Conservation (phyloP, 35 echinoderm and acorn worm species). For the Stichopus chloronotus region DNA sequence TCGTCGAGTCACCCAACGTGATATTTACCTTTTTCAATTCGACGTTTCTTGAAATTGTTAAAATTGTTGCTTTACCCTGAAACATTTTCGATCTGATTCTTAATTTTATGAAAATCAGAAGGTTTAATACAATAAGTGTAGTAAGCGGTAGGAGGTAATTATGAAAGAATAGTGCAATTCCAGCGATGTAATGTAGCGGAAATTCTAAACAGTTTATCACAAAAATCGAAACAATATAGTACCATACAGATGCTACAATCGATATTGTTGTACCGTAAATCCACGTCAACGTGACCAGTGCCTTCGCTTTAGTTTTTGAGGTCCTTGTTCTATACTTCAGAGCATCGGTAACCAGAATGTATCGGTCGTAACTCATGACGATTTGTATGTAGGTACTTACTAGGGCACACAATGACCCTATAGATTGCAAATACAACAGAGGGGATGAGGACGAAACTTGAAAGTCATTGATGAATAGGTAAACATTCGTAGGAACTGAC, state of each 20-base stretch:
- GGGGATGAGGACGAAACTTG: background rate
- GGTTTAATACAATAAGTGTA: background rate
- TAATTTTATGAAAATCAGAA: background rate
- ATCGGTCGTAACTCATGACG: background rate
- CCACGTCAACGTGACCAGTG: background rate
- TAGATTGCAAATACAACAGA: background rate
- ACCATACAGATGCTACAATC: background rate
- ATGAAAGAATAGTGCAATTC: background rate
- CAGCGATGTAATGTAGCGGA: background rate
- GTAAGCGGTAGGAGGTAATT: background rate
- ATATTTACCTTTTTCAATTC: background rate
- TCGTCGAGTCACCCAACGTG: background rate
- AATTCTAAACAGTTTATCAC: background rate
- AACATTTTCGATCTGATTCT: background rate
- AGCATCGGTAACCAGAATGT: background rate
- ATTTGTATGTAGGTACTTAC: background rate
- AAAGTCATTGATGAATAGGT: background rate
- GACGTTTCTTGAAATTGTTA: background rate
- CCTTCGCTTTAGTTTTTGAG: background rate
- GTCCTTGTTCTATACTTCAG: background rate
- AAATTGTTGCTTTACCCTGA: background rate
- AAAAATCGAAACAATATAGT: background rate
- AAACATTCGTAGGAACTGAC: background rate
- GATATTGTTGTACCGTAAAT: background rate
- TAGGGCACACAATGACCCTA: background rate